Evolutionary conservation across 2,888 invertebrate genomes (phyloP).

Genomic region (Automeris io): DNA sequence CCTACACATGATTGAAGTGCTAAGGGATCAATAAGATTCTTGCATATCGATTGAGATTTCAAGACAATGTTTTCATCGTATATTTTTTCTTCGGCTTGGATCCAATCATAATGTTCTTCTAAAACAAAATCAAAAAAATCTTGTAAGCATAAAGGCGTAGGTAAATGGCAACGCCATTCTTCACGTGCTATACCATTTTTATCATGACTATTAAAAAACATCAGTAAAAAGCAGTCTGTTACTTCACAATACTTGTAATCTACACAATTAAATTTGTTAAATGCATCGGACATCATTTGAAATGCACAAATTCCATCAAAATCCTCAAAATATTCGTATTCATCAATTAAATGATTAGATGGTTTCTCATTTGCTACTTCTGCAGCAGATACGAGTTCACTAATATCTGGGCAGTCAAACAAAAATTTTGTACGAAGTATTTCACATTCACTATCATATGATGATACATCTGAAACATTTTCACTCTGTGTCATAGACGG

Average conservation of each 20-base stretch:
- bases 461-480: conserved; percentile 23
- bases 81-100: conserved; percentile 52
- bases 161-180: conserved; percentile 64
- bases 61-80: conserved; percentile 40
- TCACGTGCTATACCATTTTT: conserved; percentile 51
- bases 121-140: conserved; percentile 74
- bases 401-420: conserved; percentile 63
- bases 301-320: conserved; percentile 42
- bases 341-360: conserved; percentile 50
- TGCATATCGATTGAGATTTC: conserved; percentile 33
- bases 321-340: conserved; percentile 64
- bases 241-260: conserved; percentile 68
- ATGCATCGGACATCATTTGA: conserved; percentile 53
- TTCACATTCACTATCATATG: conserved; percentile 27
- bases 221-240: conserved; percentile 55
- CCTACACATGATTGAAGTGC: conserved; percentile 42
- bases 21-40: conserved; percentile 32
- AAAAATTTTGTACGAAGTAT: conserved; percentile 36
- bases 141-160: conserved; percentile 69
- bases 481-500: conserved; percentile 42
- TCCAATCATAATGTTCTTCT: conserved; percentile 69
- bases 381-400: conserved; percentile 56
- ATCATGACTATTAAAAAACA: conserved; percentile 64
- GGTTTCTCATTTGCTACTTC: conserved; percentile 53
- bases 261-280: conserved; percentile 56